Percentiles rank a stretch among this genome's conserved stretches.
phyloP scores from a whole-genome alignment of 2,888 invertebrate genomes.

The Aricia artaxerxes region DNA sequence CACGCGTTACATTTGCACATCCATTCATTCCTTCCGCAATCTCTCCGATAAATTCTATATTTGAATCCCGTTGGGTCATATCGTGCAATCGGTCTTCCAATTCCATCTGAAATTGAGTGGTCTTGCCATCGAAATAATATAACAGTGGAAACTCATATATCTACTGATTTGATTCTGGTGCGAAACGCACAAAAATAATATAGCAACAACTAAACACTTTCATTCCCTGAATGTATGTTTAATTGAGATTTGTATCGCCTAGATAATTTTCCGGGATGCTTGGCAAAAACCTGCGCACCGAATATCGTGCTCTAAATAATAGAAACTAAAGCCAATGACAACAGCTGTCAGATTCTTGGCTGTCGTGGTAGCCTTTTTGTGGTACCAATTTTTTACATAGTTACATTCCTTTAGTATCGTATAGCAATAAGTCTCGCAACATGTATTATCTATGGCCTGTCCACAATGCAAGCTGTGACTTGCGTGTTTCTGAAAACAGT shows the following conservation, averaged over 20 bases:
- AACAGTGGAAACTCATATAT: too few relatives aligned
- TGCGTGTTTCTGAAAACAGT: slow-evolving; percentile 10
- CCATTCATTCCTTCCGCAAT: slow-evolving; percentile 61
- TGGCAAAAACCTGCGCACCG: too few relatives aligned
- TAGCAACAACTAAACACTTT: too few relatives aligned
- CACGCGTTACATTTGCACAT: slow-evolving; percentile 51
- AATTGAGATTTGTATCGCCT: too few relatives aligned
- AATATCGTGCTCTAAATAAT: too few relatives aligned
- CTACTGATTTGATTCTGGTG: too few relatives aligned
- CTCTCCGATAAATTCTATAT: slow-evolving; percentile 41
- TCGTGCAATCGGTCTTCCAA: neutral
- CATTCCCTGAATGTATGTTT: too few relatives aligned
- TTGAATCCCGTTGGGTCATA: neutral
- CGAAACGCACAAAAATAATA: too few relatives aligned
- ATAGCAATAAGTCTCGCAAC: neutral
- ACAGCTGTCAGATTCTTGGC: too few relatives aligned
- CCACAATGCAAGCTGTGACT: neutral
- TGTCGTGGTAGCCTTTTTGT: too few relatives aligned
- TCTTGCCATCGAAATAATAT: neutral
- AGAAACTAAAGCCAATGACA: too few relatives aligned
- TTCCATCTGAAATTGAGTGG: neutral
- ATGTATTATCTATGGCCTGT: neutral
- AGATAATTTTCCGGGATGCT: too few relatives aligned
- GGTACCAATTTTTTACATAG: neutral
- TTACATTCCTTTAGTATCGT: neutral